Base-by-base conservation (phyloP, 2,888 invertebrate species). In the Dasypolia templi region DNA sequence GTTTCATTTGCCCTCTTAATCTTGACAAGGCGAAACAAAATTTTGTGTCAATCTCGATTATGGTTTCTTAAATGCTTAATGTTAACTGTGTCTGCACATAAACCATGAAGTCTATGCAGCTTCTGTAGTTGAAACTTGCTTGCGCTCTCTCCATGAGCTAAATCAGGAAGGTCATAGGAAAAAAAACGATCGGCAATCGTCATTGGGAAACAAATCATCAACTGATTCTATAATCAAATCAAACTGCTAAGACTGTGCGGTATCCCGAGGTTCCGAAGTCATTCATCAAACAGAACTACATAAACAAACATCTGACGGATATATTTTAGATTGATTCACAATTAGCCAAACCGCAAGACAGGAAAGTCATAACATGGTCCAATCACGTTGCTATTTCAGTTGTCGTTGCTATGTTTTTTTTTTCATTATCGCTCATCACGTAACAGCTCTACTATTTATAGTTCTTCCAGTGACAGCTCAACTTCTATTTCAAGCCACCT, bases 1-100 rank as follows among this genome's bases (percentile, higher is more conserved):
- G 88, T 94, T 95, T 95, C 92, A 95, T 95, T 94, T 94, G 90
- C 92, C 91, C 92, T 93, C 94, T 93, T 92, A 93, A 93, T 94
- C 91, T 93, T 88, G 89, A 92, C 93, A 90, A 91, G 87, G 86
- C 91, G 87, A 90, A 91, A 91, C 92, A 89, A 91, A 92, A 91
- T 87, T 89, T 85, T 87, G 79, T 92, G 92, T 93, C 92, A 91
- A 91, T 91, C 86, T 89, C 84, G 75, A 91, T 92, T 88, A 92
- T 88, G 87, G 85, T 84, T 90, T 88, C 87, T 89, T 90, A 92
- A 92, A 87, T 80, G 85, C 81, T 90, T 88, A 72, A 88, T 82
- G 75, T 78, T 76, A 78, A 81, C 75, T 70, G 42, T 70, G 74
- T 73, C 51, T 58, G 46, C 49, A 51, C 58, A 59, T 66, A 39